A percentile compares a stretch with the other conserved stretches of the same genome.
Evolutionary conservation across 2,888 invertebrate species (phyloP).

Genomic region (Hedychridium roseum): DNA sequence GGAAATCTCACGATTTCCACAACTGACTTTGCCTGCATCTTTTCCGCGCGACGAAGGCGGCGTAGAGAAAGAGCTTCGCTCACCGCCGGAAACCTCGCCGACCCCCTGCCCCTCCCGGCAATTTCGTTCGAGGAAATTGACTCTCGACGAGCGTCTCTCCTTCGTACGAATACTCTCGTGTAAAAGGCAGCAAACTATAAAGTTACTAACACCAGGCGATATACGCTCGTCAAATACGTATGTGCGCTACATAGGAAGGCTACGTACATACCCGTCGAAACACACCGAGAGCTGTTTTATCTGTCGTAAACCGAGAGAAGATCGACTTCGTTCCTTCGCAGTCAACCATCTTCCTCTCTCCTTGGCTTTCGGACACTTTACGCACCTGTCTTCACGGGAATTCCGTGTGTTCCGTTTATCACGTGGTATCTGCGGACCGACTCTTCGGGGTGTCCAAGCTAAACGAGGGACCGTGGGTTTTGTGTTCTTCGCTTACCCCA

Average conservation of each 20-base stretch:
- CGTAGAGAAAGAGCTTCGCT: too few species aligned
- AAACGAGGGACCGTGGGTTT: too few species aligned
- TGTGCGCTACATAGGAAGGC: neutral
- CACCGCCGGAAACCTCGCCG: constrained; percentile 17
- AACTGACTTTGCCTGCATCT: constrained; percentile 14
- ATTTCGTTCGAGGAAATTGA: constrained; percentile 43
- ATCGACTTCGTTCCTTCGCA: constrained; percentile 26
- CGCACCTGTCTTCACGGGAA: too few species aligned
- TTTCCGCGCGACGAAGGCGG: constrained; percentile 24
- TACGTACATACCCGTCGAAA: constrained; percentile 16
- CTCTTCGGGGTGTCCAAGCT: too few species aligned
- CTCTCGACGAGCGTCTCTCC: constrained; percentile 30
- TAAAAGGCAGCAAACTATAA: constrained; percentile 28
- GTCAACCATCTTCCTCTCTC: neutral
- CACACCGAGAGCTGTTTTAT: constrained; percentile 38
- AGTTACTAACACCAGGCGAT: constrained; percentile 18
- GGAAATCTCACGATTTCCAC: constrained; percentile 18
- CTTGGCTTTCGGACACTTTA: neutral
- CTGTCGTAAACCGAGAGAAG: constrained; percentile 38
- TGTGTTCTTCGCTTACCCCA: too few species aligned
- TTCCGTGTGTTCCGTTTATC: too few species aligned
- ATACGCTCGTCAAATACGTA: neutral
- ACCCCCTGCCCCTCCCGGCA: constrained; percentile 15
- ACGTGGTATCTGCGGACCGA: too few species aligned
- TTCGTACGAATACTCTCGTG: constrained; percentile 1